Percentiles rank a stretch among this genome's conserved stretches.
Evolutionary conservation across 2,797 vertebrate genomes (phyloP).

Genomic region (Heterohyrax brucei): DNA sequence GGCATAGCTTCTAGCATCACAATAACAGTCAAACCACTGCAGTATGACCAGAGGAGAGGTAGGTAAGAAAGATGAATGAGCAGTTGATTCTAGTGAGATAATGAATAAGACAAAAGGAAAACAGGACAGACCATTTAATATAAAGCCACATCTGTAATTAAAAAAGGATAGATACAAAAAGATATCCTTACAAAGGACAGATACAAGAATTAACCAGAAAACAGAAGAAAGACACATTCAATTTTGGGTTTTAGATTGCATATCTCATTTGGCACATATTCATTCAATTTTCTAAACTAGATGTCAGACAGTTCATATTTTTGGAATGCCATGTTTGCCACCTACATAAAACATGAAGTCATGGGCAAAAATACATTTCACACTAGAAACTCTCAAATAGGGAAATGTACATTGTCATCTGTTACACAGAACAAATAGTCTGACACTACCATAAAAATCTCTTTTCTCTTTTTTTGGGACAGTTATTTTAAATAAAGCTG

Average conservation of each 20-base stretch:
- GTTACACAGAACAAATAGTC: constrained; percentile 59
- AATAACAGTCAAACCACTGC: no score
- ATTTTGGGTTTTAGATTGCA: neutral
- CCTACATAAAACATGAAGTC: constrained; percentile 47
- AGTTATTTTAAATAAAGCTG: constrained; percentile 78
- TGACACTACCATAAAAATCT: constrained; percentile 73
- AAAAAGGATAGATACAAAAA: neutral
- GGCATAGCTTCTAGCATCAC: no score
- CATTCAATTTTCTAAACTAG: constrained; percentile 57
- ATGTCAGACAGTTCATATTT: constrained; percentile 73
- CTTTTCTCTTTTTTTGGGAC: constrained; percentile 68
- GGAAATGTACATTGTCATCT: constrained; percentile 75
- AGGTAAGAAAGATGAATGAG: neutral
- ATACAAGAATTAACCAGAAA: neutral
- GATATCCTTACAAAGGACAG: neutral
- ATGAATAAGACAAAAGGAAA: neutral
- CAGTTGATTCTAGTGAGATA: constrained; percentile 32
- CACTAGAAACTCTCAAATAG: constrained; percentile 47
- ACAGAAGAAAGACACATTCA: neutral
- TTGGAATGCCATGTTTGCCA: constrained; percentile 58
- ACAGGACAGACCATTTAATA: neutral
- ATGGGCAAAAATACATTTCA: constrained; percentile 71
- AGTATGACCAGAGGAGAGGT: neutral
- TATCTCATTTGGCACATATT: constrained; percentile 31
- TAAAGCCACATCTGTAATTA: neutral